Evolutionary conservation across 2,888 invertebrate species (phyloP), one percentile per base, ranked within the genome.

Genomic region (Nymphalis c-album): DNA sequence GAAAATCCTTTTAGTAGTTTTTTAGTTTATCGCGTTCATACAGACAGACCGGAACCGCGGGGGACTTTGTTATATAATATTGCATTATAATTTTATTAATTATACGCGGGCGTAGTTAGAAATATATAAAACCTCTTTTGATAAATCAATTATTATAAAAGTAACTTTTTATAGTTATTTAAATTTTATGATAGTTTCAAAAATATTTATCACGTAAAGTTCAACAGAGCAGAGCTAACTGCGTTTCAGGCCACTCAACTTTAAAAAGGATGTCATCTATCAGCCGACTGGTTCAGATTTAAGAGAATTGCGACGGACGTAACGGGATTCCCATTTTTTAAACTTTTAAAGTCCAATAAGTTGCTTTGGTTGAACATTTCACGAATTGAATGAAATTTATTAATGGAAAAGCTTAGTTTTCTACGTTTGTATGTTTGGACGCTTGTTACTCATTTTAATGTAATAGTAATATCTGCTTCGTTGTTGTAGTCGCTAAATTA

Each of bases 211-310:
- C 7, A 40, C 20, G 18, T 31, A 17, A 31, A 57, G 40, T 57
- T 40, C 40, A 40, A 18, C 40, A 17, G 40, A 57, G 57, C 40
- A 40, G 18, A 20, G n/a, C 35, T 57, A 57, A 57, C 57, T 57
- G 20, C 35, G 57, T 40, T 57, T 57, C 40, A 57, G 40, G 18
- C 35, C 57, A 57, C 35, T 57, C 57, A 35, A 57, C 40, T 57
- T 18, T 57, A 20, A 57, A 57, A 40, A 40, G 18, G 35, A 35
- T 26, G 35, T 40, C 57, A 57, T 35, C 57, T 57, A 40, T 57
- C 35, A 57, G 40, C 18, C 40, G 57, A 7, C n/a, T 26, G 57
- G n/a, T 57, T 40, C 35, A 40, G n/a, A 40, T 57, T 57, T 35
- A 57, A 57, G 18, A 18, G 40, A 57, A 57, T 57, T 31, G 53